Evolutionary conservation across 2,888 invertebrate genomes (phyloP).

Genomic region (Smittia aterrima): DNA sequence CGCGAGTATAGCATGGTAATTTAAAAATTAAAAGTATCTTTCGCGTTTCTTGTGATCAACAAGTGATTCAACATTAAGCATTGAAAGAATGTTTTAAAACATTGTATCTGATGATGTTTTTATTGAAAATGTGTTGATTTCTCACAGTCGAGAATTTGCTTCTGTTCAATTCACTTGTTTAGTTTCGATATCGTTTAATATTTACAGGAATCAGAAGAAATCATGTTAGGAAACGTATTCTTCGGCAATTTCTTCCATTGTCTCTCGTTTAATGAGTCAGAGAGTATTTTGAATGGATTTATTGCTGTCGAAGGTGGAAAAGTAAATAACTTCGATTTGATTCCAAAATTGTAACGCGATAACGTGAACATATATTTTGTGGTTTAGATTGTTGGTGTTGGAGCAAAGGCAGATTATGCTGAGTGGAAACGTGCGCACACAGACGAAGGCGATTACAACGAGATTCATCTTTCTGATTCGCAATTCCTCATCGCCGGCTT

Average conservation of each 20-base stretch:
- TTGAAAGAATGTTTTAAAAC: not conserved
- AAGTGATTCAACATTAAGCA: not conserved
- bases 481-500: conserved; percentile 85
- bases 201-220: not conserved
- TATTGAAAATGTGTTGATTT: not conserved
- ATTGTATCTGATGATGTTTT: not conserved
- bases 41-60: not conserved
- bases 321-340: conserved; percentile 51
- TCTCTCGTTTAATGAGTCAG: conserved; percentile 51
- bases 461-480: conserved; percentile 48
- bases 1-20: not conserved
- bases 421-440: conserved; percentile 15
- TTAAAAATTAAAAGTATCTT: not conserved
- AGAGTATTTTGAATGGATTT: conserved; percentile 57
- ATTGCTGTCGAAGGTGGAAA: conserved; percentile 60
- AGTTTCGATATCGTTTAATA: not conserved
- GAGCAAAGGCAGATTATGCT: conserved; percentile 48
- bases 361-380: conserved; percentile 44
- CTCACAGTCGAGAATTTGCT: not conserved
- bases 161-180: not conserved
- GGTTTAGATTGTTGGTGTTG: conserved; percentile 54
- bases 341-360: conserved; percentile 51
- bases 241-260: conserved; percentile 53
- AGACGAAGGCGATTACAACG: conserved; percentile 42
- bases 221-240: conserved; percentile 45